Conservation (phyloP, 2,113 vertebrate species). For the Vulpes lagopus region DNA sequence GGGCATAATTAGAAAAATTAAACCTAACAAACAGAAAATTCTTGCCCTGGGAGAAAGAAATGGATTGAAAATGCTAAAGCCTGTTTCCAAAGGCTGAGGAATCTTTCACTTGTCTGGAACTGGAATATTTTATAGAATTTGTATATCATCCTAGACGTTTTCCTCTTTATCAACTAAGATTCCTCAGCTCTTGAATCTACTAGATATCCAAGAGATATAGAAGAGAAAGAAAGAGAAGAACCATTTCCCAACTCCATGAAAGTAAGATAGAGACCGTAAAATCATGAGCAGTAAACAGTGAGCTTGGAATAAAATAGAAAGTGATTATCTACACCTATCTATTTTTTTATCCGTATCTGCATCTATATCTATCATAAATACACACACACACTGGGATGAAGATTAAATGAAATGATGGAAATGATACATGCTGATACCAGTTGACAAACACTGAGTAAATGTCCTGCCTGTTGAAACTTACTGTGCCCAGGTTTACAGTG, state of each 20-base stretch:
- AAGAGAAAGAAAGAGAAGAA: neutral
- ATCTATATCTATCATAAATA: neutral
- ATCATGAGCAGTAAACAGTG: neutral
- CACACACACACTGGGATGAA: neutral
- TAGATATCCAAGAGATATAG: neutral
- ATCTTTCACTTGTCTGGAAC: neutral
- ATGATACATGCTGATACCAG: neutral
- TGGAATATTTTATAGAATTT: neutral
- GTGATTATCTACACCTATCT: neutral
- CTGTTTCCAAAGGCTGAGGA: neutral
- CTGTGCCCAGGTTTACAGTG: neutral
- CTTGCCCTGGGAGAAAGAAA: neutral
- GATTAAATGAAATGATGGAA: neutral
- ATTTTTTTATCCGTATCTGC: neutral
- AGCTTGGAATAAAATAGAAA: neutral
- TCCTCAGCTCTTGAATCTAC: neutral
- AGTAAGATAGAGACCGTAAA: neutral
- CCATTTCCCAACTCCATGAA: neutral
- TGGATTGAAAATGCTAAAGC: neutral
- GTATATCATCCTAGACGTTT: neutral
- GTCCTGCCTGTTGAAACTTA: neutral
- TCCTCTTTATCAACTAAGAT: neutral
- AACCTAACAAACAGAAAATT: neutral
- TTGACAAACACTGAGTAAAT: neutral
- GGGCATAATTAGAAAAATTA: neutral